phyloP scores from a whole-genome alignment of 2,888 invertebrate genomes.

The Bombylius discolor region DNA sequence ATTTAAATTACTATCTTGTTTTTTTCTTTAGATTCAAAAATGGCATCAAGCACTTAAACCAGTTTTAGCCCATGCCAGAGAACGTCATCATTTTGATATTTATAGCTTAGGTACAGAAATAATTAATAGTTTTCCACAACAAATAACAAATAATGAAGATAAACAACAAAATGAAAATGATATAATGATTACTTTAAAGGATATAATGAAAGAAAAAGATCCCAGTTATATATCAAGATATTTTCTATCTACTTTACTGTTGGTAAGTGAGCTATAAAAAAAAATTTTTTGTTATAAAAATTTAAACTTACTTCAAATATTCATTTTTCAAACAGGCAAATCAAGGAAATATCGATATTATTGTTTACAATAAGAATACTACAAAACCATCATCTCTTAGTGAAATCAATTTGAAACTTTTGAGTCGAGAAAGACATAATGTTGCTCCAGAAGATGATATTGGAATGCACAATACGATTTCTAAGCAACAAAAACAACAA shows the following conservation, averaged over 20 bases:
- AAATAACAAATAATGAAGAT: conserved; percentile 1
- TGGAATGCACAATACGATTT: conserved; percentile 11
- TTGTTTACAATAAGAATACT: not conserved
- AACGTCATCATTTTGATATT: conserved; percentile 31
- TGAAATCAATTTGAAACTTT: conserved; percentile 21
- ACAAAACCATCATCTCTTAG: conserved; percentile 17
- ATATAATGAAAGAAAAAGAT: conserved; percentile 26
- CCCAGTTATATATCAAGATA: conserved; percentile 22
- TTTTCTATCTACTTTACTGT: conserved; percentile 26
- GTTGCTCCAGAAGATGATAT: conserved; percentile 30
- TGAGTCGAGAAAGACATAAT: conserved; percentile 21
- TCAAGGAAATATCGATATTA: conserved; percentile 3
- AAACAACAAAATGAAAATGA: not conserved
- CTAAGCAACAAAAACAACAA: too few relatives aligned
- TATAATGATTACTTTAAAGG: conserved; percentile 18
- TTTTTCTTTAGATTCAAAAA: conserved; percentile 22
- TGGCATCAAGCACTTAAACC: conserved; percentile 31
- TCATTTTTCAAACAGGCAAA: conserved; percentile 2
- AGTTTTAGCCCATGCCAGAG: conserved; percentile 25
- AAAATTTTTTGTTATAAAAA: not conserved
- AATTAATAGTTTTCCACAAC: conserved; percentile 17
- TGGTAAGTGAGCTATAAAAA: conserved; percentile 19
- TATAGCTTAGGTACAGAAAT: conserved; percentile 28
- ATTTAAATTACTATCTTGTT: not conserved
- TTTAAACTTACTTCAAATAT: not conserved